phyloP scores from a whole-genome alignment of 2,888 invertebrate species.

The Embidobia sp. region DNA sequence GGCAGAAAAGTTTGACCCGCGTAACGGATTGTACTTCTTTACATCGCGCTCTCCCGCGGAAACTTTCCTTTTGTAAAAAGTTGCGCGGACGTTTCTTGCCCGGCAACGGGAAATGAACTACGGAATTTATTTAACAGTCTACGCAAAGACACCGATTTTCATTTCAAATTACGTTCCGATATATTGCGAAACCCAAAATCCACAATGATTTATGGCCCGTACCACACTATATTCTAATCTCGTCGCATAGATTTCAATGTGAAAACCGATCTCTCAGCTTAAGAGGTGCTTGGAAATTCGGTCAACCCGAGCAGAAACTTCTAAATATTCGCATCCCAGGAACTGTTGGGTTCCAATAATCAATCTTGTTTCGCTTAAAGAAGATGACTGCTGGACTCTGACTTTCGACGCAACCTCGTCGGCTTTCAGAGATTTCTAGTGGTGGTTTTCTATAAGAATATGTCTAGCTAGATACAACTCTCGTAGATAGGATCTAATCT shows the following conservation, averaged over 20 bases:
- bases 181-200: not conserved
- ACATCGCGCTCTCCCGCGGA: constrained; percentile 29
- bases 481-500: constrained; percentile 38
- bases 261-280: not conserved
- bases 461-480: constrained; percentile 27
- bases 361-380: constrained; percentile 17
- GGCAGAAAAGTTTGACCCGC: constrained; percentile 33
- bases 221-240: not conserved
- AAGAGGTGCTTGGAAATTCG: not conserved
- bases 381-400: constrained; percentile 1
- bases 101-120: constrained; percentile 7
- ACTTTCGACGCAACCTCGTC: not conserved
- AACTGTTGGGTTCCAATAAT: constrained; percentile 17
- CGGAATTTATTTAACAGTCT: constrained; percentile 27
- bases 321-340: constrained; percentile 10
- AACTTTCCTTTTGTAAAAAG: constrained; percentile 47
- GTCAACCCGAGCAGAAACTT: constrained; percentile 7
- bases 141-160: constrained; percentile 3
- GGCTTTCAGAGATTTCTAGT: not conserved
- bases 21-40: constrained; percentile 34
- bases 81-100: constrained; percentile 25
- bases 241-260: constrained; percentile 1
- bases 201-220: not conserved
- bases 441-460: constrained; percentile 18
- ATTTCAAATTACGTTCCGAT: not conserved